These are phyloP conservation scores for Scarus forsteni DNA, from an alignment of 2,797 vertebrate species.

Conservation along the genomic window DNA sequence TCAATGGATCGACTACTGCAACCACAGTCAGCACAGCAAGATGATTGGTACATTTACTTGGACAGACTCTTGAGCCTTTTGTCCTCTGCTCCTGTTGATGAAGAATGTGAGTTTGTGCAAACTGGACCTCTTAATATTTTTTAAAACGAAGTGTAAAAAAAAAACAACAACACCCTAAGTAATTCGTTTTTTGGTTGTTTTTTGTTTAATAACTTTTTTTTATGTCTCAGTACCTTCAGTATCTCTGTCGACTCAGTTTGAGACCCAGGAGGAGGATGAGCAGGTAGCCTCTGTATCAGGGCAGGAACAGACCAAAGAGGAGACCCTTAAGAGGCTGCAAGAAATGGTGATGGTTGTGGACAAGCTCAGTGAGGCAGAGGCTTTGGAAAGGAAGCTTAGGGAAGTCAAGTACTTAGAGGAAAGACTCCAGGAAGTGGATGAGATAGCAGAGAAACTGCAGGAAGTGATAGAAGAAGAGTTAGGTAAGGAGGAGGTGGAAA, in stretches of 20 bases:
- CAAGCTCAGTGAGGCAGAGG: constrained; percentile 47
- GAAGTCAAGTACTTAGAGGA: constrained; percentile 76
- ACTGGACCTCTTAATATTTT: not conserved
- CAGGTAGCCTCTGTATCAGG: constrained; percentile 7
- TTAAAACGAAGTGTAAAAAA: not conserved
- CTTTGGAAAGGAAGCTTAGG: constrained; percentile 68
- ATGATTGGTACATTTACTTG: constrained; percentile 80
- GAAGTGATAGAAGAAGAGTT: constrained; percentile 61
- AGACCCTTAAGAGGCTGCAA: constrained; percentile 51
- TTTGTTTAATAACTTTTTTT: constrained; percentile 3
- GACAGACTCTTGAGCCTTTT: constrained; percentile 44
- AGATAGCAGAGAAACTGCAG: constrained; percentile 71
- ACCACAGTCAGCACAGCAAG: constrained; percentile 50
- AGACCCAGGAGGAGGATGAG: constrained; percentile 47
- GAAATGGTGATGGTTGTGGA: constrained; percentile 51
- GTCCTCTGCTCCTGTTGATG: constrained; percentile 24
- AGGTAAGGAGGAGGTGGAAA: constrained; percentile 63
- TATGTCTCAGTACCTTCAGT: constrained; percentile 52
- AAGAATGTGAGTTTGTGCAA: constrained; percentile 65
- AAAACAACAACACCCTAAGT: not conserved
- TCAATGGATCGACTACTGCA: constrained; percentile 52
- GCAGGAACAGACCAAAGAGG: constrained; percentile 28
- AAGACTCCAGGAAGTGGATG: constrained; percentile 73
- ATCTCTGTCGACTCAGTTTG: constrained; percentile 36
- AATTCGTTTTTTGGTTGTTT: not conserved